Evolutionary conservation across 1,140 invertebrate species (phyloP).

Genomic region (Psix sp.): DNA sequence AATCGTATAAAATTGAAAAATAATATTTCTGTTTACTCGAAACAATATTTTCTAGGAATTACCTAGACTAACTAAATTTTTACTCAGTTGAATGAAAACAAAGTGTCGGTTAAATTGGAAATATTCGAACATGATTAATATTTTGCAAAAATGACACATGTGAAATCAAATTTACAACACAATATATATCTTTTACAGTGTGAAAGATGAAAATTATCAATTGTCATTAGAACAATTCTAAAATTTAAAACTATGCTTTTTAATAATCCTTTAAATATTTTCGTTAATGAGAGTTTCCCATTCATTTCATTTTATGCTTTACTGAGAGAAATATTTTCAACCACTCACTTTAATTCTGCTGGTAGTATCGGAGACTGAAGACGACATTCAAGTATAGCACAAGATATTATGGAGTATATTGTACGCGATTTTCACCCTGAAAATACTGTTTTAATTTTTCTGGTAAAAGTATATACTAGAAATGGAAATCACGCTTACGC

Average conservation of each 20-base stretch:
- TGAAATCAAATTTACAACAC: too few species aligned
- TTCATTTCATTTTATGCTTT: slow-evolving; percentile 31
- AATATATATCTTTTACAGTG: too few species aligned
- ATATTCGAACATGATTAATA: too few species aligned
- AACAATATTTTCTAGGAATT: too few species aligned
- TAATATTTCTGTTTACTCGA: too few species aligned
- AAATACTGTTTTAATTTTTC: slow-evolving; percentile 33
- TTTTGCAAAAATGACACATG: too few species aligned
- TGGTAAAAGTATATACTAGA: slow-evolving; percentile 8
- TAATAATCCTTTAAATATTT: slow-evolving; percentile 10
- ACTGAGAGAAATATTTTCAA: slow-evolving; percentile 38
- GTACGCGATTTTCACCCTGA: slow-evolving; percentile 27
- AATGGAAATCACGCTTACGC: background rate
- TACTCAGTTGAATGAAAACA: too few species aligned
- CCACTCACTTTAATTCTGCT: slow-evolving; percentile 38
- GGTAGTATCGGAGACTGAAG: slow-evolving; percentile 37
- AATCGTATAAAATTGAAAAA: background rate
- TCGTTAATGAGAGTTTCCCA: slow-evolving; percentile 14
- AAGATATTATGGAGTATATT: slow-evolving; percentile 32
- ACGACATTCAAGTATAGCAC: slow-evolving; percentile 31
- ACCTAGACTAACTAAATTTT: too few species aligned
- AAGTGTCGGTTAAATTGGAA: too few species aligned
- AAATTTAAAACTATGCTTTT: background rate
- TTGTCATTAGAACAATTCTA: background rate
- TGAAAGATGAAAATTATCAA: too few species aligned